Evolutionary conservation across 2,797 vertebrate genomes (phyloP).

Genomic region (Trachops cirrhosus): DNA sequence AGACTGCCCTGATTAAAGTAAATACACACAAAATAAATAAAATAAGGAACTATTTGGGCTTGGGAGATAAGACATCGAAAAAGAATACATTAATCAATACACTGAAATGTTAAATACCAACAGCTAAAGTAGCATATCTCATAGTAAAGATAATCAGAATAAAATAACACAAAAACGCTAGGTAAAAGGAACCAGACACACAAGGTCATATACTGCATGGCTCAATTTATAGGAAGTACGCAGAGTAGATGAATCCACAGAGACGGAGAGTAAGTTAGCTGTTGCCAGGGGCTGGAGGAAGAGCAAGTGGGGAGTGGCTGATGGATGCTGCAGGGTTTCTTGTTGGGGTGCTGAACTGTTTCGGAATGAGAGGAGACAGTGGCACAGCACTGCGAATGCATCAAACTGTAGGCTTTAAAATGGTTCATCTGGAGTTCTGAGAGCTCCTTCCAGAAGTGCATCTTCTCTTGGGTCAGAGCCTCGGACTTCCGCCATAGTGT

Average conservation of each 20-base stretch:
- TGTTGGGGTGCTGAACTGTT: background rate
- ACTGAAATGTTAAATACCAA: background rate
- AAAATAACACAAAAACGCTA: background rate
- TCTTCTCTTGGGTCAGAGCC: background rate
- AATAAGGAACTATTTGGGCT: background rate
- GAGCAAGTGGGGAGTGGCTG: background rate
- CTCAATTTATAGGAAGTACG: background rate
- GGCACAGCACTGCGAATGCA: background rate
- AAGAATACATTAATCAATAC: background rate
- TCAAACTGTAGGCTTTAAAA: background rate
- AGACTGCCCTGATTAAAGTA: conserved; percentile 84
- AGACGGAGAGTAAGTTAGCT: background rate
- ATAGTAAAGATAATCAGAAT: background rate
- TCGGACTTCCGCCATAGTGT: background rate
- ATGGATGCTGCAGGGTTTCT: background rate
- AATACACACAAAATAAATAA: rapidly evolving
- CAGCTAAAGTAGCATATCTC: background rate
- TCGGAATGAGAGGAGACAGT: background rate
- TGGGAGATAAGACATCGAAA: background rate
- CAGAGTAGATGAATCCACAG: background rate
- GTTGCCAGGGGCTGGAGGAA: background rate
- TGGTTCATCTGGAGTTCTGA: background rate
- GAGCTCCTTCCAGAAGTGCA: background rate
- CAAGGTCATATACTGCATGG: background rate
- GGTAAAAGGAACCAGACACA: background rate